Evolutionary conservation across 2,888 invertebrate genomes (phyloP).

Genomic region (Mythimna loreyi): DNA sequence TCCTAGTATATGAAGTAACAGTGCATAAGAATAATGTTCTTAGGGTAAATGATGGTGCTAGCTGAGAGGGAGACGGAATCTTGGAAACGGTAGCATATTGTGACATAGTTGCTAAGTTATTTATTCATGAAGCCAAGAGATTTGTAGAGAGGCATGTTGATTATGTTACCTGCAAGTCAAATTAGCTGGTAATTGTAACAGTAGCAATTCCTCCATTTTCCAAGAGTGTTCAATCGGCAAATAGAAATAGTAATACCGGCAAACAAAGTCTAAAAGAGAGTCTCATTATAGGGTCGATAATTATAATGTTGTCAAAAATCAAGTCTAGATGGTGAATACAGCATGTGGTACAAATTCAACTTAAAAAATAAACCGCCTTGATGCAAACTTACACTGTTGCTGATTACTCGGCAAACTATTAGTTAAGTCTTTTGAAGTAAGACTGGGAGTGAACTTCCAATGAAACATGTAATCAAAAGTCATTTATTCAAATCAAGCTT

Average conservation of each 20-base stretch:
- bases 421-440: neutral
- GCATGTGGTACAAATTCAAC: neutral
- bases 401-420: neutral
- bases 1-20: slow-evolving; percentile 65
- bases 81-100: slow-evolving; percentile 45
- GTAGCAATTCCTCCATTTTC: neutral
- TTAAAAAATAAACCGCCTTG: neutral
- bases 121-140: slow-evolving; percentile 35
- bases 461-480: neutral
- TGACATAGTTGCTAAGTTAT: slow-evolving; percentile 53
- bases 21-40: slow-evolving; percentile 53
- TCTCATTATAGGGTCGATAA: neutral
- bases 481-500: too few relatives aligned
- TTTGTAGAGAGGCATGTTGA: slow-evolving; percentile 38
- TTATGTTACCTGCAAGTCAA: slow-evolving; percentile 2
- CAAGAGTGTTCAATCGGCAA: neutral
- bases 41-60: slow-evolving; percentile 29
- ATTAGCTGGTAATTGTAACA: too few relatives aligned
- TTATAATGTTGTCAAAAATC: neutral
- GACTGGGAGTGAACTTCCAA: neutral
- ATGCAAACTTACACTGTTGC: neutral
- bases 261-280: neutral
- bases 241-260: neutral
- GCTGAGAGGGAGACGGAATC: slow-evolving; percentile 51
- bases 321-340: neutral